These are phyloP conservation scores for Bombus turneri DNA, from an alignment of 1,140 invertebrate genomes.

Conservation along the genomic window DNA sequence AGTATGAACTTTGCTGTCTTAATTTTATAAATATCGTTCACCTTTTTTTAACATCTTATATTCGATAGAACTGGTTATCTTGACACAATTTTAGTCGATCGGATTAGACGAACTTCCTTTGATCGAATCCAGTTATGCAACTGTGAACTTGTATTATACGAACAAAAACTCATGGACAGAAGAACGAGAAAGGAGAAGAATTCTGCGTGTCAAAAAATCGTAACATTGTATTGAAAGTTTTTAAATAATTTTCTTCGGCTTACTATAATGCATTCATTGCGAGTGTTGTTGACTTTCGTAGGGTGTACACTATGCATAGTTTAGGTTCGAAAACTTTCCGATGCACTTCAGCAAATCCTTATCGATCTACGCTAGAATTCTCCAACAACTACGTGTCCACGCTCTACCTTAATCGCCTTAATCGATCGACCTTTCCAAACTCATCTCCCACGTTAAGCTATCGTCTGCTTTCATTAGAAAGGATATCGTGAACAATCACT, in stretches of 20 bases:
- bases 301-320: neutral
- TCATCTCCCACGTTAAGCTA: too few species aligned
- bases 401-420: conserved; percentile 24
- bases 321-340: conserved; percentile 10
- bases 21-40: too few species aligned
- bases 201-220: neutral
- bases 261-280: neutral
- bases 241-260: neutral
- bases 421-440: conserved; percentile 12
- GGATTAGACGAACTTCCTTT: neutral
- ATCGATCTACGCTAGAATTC: conserved; percentile 7
- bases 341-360: conserved; percentile 11
- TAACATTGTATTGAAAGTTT: neutral
- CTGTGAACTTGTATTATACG: neutral
- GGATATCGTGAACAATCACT: neutral
- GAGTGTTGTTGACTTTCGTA: neutral
- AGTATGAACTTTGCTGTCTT: too few species aligned
- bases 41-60: too few species aligned
- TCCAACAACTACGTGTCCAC: neutral
- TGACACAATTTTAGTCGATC: neutral
- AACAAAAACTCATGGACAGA: neutral
- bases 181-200: neutral
- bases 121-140: neutral
- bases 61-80: neutral
- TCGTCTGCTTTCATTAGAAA: conserved; percentile 12